Base-by-base conservation (phyloP, 2,888 invertebrate genomes). In the Graphium colonna region DNA sequence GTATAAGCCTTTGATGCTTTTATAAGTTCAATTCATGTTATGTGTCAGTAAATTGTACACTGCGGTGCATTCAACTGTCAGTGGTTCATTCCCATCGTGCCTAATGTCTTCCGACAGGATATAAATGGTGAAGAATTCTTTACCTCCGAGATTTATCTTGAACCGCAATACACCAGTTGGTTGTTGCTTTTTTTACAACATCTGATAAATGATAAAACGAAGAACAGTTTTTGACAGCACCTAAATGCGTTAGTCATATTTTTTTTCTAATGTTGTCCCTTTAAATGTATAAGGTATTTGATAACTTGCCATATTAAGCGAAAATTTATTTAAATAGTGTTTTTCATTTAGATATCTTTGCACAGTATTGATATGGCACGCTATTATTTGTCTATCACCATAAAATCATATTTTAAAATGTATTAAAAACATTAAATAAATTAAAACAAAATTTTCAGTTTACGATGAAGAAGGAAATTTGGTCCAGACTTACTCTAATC, bases 401-500 rank as follows among this genome's bases (percentile, higher is more conserved):
- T n/a, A n/a, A n/a, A n/a, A n/a, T n/a, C n/a, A n/a, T n/a, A n/a
- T n/a, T n/a, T n/a, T 26, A 41, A 9, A 18, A 10, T 31, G 4
- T 28, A 4, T 56, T n/a, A n/a, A n/a, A n/a, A n/a, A n/a, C n/a
- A n/a, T n/a, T n/a, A n/a, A n/a, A n/a, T n/a, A n/a, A n/a, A n/a
- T n/a, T n/a, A n/a, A n/a, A n/a, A 21, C 5, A 21, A 3, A 46
- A 41, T 31, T 77, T 77, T 5, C 73, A 89, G 88, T 88, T 69
- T 89, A 85, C 57, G 87, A 89, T 55, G 88, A 84, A 60, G 74
- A 79, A 44, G 88, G 88, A 1, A 81, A 76, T 58, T 57, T 89
- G 10, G 77, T 88, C 57, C 84, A 82, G 60, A 82, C 79, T 0
- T 81, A 75, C 57, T 68, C 74, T 9, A 83, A 80, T 54, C 81